These are phyloP conservation scores for Brachylomia viminalis DNA, from an alignment of 2,888 invertebrate genomes.

Conservation along the genomic window DNA sequence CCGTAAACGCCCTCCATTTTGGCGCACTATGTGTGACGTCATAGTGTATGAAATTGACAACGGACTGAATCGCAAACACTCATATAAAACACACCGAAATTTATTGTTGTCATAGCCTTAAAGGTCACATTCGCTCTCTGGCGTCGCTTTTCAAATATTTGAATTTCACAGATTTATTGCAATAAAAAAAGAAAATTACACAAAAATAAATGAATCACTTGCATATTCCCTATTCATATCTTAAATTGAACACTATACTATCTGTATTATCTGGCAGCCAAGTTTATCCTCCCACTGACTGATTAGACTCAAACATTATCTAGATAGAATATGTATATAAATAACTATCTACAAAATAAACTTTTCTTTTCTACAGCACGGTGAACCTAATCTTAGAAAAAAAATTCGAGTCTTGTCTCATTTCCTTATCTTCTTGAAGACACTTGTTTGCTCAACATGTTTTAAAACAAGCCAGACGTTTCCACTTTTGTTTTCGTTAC, in stretches of 20 bases:
- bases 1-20: too few relatives aligned
- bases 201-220: too few relatives aligned
- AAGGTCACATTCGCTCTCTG: too few relatives aligned
- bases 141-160: background rate
- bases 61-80: too few relatives aligned
- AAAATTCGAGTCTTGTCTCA: background rate
- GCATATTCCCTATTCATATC: background rate
- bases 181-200: background rate
- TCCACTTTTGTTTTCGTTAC: conserved; percentile 25
- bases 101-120: too few relatives aligned
- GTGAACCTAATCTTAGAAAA: background rate
- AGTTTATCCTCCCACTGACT: background rate
- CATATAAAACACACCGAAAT: too few relatives aligned
- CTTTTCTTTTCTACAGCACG: background rate
- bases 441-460: conserved; percentile 35
- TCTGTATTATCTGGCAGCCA: background rate
- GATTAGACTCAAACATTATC: background rate
- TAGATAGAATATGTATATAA: background rate
- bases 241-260: background rate
- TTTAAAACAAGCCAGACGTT: conserved; percentile 51
- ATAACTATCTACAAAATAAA: background rate
- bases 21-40: too few relatives aligned
- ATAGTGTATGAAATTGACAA: too few relatives aligned
- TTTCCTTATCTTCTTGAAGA: conserved; percentile 41
- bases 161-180: background rate